Evolutionary conservation across 2,888 invertebrate species (phyloP).

Genomic region (Pelosia muscerda): DNA sequence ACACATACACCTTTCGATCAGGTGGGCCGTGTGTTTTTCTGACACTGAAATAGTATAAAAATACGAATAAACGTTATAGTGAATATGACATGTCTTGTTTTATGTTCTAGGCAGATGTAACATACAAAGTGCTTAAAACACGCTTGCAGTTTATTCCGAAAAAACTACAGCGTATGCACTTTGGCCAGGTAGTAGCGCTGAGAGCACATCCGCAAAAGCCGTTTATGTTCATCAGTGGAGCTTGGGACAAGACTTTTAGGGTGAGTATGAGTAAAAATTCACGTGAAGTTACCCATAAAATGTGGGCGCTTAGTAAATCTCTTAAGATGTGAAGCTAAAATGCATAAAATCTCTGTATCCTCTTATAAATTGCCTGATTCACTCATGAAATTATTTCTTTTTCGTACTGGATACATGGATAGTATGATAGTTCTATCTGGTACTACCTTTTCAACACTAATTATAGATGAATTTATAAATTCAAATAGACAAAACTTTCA

Average conservation of each 20-base stretch:
- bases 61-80: no score
- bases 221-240: slow-evolving; percentile 80
- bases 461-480: neutral
- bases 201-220: slow-evolving; percentile 78
- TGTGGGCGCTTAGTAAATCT: no score
- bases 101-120: slow-evolving; percentile 60
- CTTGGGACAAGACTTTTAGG: slow-evolving; percentile 87
- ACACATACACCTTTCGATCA: no score
- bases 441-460: neutral
- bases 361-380: neutral
- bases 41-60: no score
- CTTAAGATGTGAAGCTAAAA: neutral
- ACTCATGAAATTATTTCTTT: no score
- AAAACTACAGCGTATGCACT: slow-evolving; percentile 79
- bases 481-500: neutral
- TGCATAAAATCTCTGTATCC: neutral
- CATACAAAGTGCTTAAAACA: slow-evolving; percentile 80
- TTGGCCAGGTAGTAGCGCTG: slow-evolving; percentile 77
- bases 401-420: no score
- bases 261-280: slow-evolving; percentile 60
- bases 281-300: neutral
- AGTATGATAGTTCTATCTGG: no score
- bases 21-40: no score
- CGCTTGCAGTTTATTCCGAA: slow-evolving; percentile 78
- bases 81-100: neutral